Evolutionary conservation across 2,888 invertebrate genomes (phyloP), one percentile per base, ranked within the genome.

Genomic region (Halictus ligatus): DNA sequence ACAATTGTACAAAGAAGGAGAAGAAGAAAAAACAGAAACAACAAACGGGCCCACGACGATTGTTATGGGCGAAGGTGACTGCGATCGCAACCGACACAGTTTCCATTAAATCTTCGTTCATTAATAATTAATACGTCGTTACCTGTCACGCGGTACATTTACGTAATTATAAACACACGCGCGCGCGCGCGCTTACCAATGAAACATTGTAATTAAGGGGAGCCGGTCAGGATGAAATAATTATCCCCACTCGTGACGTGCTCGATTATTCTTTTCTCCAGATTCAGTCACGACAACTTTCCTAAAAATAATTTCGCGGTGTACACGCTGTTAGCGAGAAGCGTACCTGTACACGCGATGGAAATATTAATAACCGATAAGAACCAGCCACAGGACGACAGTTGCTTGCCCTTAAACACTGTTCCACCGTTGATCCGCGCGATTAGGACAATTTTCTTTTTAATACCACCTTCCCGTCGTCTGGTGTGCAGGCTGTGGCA

Each of bases 71-170:
- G 77, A 54, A 58, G 60, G 21, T 29, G 35, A 74, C 43, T 50
- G 54, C 80, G 75, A 75, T 78, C 71, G 35, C 69, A 78, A 78
- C 48, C 81, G 80, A 86, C 89, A 89, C 83, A 72, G 74, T 88
- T 89, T 80, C 80, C 75, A 72, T 73, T 80, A 84, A 81, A 83
- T 83, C 50, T n/a, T 21, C 78, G 64, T 73, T 75, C 81, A 77
- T 84, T 82, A 80, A 76, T 86, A 83, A 88, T 85, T 80, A 77
- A 87, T 88, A 75, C 50, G 60, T 73, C n/a, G 78, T 78, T 78
- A 58, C 46, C 54, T 69, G 43, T 71, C 12, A 73, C 72, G 43
- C 54, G 40, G 76, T 21, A 48, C 29, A 80, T 88, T 85, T 84
- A 79, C 85, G 78, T 84, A 83, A 89, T 79, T 40, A 43, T 71